Base-by-base conservation (phyloP, 2,113 vertebrate species). In the Spheniscus mendiculus region DNA sequence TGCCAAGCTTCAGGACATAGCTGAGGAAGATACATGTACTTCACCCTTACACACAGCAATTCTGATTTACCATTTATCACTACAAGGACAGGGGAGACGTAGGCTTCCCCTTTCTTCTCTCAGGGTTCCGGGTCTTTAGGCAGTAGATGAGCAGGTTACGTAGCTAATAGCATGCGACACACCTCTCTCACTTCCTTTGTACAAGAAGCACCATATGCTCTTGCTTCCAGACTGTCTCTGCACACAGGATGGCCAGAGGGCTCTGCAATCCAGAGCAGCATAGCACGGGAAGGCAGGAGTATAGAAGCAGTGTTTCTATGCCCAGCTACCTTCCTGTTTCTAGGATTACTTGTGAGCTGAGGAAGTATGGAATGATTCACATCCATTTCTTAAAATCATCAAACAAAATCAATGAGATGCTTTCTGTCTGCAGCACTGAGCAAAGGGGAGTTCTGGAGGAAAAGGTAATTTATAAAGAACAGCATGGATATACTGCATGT, bases 121-220 rank as follows among this genome's bases (percentile, higher is more conserved):
- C 17, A 32, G 38, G n/a, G 25, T 49, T 44, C 36, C 16, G 44
- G 10, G 42, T 84, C 69, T 72, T 61, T 2, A 65, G 44, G 74
- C 71, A 96, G 66, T 52, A 92, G n/a, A 56, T 9, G 30, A 86
- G 66, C 27, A 86, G 30, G 15, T 27, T 84, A 32, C 4, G 18
- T 4, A 66, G n/a, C 40, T 74, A 76, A 44, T 3, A 62, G 80
- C 29, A 89, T 10, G 44, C 1, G 12, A 12, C 5, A 47, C 5
- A 17, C 15, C 29, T 74, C n/a, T 29, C 32, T 56, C 11, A 2
- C 15, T 44, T 44, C 16, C 23, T 21, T 74, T 0, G 0, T 15
- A 20, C 61, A 58, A 70, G 20, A 4, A 83, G 23, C 34, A 29
- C 4, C 50, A 6, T 3, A 20, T 9, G 10, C 6, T 82, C 40